phyloP scores from a whole-genome alignment of 2,797 vertebrate genomes.

The Centropyge bicolor region DNA sequence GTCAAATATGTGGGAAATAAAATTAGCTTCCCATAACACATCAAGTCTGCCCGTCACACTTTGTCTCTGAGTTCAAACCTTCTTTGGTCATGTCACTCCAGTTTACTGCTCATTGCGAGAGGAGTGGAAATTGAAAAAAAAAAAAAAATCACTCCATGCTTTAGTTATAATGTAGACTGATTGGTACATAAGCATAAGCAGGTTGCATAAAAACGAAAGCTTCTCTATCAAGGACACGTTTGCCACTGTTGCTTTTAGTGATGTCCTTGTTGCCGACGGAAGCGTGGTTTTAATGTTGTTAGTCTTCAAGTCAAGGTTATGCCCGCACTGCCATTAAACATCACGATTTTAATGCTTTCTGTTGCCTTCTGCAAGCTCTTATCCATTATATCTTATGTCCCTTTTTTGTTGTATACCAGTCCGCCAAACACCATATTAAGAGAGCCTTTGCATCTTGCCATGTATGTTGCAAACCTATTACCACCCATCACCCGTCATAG shows the following conservation, averaged over 20 bases:
- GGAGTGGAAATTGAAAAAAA: neutral
- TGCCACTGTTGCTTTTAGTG: neutral
- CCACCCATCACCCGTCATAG: neutral
- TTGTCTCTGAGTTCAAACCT: slow-evolving; percentile 18
- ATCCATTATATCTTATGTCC: neutral
- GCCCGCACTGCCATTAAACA: neutral
- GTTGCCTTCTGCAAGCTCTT: neutral
- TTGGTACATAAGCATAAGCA: neutral
- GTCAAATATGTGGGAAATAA: slow-evolving; percentile 27
- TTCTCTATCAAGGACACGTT: neutral
- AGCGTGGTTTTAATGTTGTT: slow-evolving; percentile 1
- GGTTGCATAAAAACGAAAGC: neutral
- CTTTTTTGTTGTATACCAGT: neutral
- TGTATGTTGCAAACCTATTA: neutral
- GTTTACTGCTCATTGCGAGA: neutral
- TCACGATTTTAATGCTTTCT: neutral
- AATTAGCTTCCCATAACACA: slow-evolving; percentile 29
- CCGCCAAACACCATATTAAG: slow-evolving; percentile 7
- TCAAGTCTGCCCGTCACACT: neutral
- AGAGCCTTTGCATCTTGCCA: neutral
- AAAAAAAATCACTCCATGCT: neutral
- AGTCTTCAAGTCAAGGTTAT: neutral
- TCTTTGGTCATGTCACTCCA: slow-evolving; percentile 4
- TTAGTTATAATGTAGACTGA: neutral
- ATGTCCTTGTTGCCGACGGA: slow-evolving; percentile 1